A percentile compares a stretch with the other conserved stretches of the same genome.
phyloP scores from a whole-genome alignment of 2,797 vertebrate species.

The Gymnoscopelus braueri region DNA sequence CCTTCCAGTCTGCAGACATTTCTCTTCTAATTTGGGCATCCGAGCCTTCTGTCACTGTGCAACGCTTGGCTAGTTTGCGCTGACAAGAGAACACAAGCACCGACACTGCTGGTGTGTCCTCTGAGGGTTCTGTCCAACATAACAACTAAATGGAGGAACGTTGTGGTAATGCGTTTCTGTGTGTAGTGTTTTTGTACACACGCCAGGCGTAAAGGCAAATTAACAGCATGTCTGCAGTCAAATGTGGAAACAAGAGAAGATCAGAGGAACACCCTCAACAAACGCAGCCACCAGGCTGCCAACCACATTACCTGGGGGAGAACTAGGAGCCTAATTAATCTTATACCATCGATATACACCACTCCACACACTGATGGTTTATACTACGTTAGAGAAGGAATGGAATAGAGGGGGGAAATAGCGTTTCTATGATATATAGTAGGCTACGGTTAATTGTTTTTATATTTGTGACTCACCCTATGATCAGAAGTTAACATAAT shows the following conservation, averaged over 20 bases:
- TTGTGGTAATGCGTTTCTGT: constrained; percentile 41
- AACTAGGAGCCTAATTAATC: constrained; percentile 60
- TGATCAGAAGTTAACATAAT: too few relatives aligned
- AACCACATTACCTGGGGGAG: constrained; percentile 51
- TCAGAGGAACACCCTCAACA: constrained; percentile 39
- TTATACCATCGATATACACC: constrained; percentile 42
- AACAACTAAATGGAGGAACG: constrained; percentile 52
- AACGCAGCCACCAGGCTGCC: constrained; percentile 33
- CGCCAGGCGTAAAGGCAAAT: constrained; percentile 44
- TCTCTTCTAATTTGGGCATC: constrained; percentile 32
- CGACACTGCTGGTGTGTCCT: constrained; percentile 41
- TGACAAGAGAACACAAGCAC: constrained; percentile 54
- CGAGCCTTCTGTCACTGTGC: constrained; percentile 19
- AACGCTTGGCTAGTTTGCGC: constrained; percentile 43
- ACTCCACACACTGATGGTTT: constrained; percentile 20
- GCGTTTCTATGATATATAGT: too few relatives aligned
- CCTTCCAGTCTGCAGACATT: constrained; percentile 44
- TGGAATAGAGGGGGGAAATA: not conserved
- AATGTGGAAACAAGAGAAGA: constrained; percentile 29
- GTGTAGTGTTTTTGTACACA: constrained; percentile 44
- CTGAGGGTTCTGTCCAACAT: constrained; percentile 47
- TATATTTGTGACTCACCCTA: too few relatives aligned
- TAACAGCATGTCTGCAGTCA: constrained; percentile 56
- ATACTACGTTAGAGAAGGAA: constrained; percentile 41
- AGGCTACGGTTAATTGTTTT: too few relatives aligned